phyloP scores from a whole-genome alignment of 2,888 invertebrate species.

The Acheta domesticus region DNA sequence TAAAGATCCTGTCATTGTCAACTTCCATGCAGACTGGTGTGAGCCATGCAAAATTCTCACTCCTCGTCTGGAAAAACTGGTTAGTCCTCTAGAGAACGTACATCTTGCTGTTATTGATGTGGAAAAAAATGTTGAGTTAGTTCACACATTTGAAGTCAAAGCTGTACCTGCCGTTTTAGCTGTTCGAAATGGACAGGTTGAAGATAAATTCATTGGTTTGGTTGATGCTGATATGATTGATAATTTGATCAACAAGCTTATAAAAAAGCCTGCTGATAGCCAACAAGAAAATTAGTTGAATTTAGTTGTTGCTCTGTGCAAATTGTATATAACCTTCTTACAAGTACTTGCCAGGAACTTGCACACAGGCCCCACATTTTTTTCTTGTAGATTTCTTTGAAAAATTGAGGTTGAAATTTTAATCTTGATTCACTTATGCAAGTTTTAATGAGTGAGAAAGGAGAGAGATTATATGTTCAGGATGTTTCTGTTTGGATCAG shows the following conservation, averaged over 20 bases:
- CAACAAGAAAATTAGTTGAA: too few relatives aligned
- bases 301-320: too few relatives aligned
- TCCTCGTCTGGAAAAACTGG: conserved; percentile 73
- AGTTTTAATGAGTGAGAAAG: too few relatives aligned
- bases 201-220: conserved; percentile 84
- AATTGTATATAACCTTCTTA: too few relatives aligned
- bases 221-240: conserved; percentile 79
- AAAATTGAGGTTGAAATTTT: too few relatives aligned
- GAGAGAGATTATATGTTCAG: too few relatives aligned
- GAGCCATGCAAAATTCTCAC: conserved; percentile 85
- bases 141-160: conserved; percentile 77
- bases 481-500: too few relatives aligned
- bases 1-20: conserved; percentile 80
- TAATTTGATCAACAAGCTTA: conserved; percentile 64
- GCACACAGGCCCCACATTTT: too few relatives aligned
- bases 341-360: too few relatives aligned
- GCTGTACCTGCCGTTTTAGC: conserved; percentile 81
- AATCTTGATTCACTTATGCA: too few relatives aligned
- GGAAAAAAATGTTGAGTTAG: conserved; percentile 75
- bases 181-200: conserved; percentile 74
- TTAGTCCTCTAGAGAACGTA: conserved; percentile 67
- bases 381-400: too few relatives aligned
- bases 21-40: conserved; percentile 89
- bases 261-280: too few relatives aligned
- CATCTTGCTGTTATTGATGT: conserved; percentile 80